phyloP scores from a whole-genome alignment of 2,888 invertebrate species.

The Cryptus viduatorius region DNA sequence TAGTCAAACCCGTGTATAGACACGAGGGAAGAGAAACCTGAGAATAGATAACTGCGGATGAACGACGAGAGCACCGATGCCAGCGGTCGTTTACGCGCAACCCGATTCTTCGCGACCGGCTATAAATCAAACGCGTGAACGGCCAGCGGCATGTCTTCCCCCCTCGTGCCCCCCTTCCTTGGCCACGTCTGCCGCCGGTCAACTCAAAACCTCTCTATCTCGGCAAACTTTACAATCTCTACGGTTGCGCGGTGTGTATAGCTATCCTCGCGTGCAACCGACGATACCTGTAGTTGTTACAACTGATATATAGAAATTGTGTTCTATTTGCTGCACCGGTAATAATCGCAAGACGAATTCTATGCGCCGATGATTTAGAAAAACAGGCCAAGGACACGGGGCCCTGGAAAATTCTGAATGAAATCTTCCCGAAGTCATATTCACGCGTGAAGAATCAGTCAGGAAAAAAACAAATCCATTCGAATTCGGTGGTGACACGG shows the following conservation, averaged over 20 bases:
- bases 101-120: slow-evolving; percentile 70
- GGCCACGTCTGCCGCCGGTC: slow-evolving; percentile 55
- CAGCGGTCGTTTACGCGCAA: slow-evolving; percentile 69
- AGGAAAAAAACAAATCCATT: too few relatives aligned
- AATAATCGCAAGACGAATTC: slow-evolving; percentile 13
- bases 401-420: background rate
- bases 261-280: slow-evolving; percentile 49
- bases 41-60: slow-evolving; percentile 56
- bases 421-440: background rate
- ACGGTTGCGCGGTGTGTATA: background rate
- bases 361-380: background rate
- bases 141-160: slow-evolving; percentile 69
- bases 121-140: slow-evolving; percentile 79
- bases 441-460: background rate
- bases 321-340: background rate
- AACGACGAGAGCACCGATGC: background rate
- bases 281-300: slow-evolving; percentile 21
- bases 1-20: slow-evolving; percentile 52
- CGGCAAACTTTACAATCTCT: slow-evolving; percentile 72
- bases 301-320: background rate
- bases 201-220: slow-evolving; percentile 49
- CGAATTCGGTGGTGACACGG: too few relatives aligned
- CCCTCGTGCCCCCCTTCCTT: too few relatives aligned
- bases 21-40: slow-evolving; percentile 70
- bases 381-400: too few relatives aligned